Conservation (phyloP, 2,888 invertebrate species). For the Aporophyla nigra region DNA sequence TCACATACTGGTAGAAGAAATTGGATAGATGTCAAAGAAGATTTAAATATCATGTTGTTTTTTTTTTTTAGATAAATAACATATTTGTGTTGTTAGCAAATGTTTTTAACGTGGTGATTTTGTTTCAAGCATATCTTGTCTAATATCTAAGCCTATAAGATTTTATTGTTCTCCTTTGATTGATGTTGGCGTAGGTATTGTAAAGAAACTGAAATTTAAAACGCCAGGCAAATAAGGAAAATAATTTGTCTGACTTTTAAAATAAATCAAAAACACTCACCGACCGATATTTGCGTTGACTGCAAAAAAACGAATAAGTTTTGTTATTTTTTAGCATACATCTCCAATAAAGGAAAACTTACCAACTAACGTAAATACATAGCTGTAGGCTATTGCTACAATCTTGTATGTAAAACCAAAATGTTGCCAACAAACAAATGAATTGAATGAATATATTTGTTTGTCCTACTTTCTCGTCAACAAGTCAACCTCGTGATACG, state of each 20-base stretch:
- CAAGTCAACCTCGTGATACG: conserved; percentile 16
- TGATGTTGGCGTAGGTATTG: neutral
- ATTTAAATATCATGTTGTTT: neutral
- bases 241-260: neutral
- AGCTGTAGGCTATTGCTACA: neutral
- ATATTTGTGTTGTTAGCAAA: neutral
- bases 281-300: neutral
- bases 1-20: neutral
- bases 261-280: neutral
- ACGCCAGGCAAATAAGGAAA: neutral
- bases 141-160: neutral
- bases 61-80: too few species aligned
- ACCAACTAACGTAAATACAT: too few species aligned
- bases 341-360: neutral
- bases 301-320: neutral
- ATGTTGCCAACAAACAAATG: conserved; percentile 30
- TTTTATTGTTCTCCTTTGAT: conserved; percentile 7
- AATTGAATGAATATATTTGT: conserved; percentile 42
- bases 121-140: neutral
- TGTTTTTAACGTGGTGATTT: too few species aligned
- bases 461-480: conserved; percentile 39
- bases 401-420: conserved; percentile 5
- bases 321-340: neutral
- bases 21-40: neutral
- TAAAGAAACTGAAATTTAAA: conserved; percentile 17